Evolutionary conservation across 2,113 vertebrate species (phyloP).

Genomic region (Catharus minimus): DNA sequence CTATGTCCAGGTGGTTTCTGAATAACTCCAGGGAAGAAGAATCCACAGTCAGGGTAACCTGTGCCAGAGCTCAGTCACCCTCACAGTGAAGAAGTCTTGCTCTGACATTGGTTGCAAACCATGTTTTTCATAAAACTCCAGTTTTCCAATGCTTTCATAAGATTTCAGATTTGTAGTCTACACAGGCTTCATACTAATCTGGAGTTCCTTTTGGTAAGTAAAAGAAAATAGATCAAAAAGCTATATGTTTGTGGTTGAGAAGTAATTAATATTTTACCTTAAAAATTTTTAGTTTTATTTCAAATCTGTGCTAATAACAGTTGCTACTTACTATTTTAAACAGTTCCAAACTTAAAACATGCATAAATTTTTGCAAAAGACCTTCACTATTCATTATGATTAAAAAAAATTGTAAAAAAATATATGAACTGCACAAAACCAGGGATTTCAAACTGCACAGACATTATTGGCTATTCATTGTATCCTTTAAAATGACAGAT

Average conservation of each 20-base stretch:
- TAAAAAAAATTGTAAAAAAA: not conserved
- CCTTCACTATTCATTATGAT: not conserved
- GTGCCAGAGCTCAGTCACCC: not conserved
- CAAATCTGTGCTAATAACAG: not conserved
- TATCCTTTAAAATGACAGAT: not conserved
- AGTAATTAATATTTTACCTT: not conserved
- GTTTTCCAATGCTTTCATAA: not conserved
- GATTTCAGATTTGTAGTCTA: not conserved
- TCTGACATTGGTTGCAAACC: not conserved
- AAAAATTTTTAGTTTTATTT: not conserved
- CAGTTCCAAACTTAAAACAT: not conserved
- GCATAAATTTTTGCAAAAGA: not conserved
- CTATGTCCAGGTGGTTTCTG: not conserved
- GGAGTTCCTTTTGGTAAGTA: not conserved
- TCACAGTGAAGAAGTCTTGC: not conserved
- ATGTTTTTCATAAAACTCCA: not conserved
- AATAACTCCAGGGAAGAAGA: not conserved
- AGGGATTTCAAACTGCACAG: not conserved
- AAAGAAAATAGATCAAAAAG: not conserved
- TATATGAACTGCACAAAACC: not conserved
- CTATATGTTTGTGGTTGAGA: not conserved
- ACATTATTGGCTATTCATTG: not conserved
- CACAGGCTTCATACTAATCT: not conserved
- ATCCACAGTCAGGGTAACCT: not conserved
- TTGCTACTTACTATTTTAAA: not conserved